Evolutionary conservation across 2,797 vertebrate genomes (phyloP).

Genomic region (Chanos chanos): DNA sequence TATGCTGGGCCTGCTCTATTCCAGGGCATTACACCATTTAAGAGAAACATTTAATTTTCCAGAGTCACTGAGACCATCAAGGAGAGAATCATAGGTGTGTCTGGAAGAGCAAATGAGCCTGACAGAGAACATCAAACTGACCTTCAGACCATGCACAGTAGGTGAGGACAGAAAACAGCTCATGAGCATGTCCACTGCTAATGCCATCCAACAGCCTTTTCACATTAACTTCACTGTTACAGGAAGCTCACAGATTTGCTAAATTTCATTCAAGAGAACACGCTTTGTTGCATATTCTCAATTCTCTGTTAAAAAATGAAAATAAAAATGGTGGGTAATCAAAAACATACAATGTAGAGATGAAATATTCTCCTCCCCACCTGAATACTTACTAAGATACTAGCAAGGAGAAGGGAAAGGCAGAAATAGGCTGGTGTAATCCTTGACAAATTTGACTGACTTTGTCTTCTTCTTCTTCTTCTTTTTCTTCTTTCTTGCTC

Average conservation of each 20-base stretch:
- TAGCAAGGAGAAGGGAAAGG: conserved; percentile 2
- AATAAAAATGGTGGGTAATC: conserved; percentile 69
- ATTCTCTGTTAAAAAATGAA: conserved; percentile 55
- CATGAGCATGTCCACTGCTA: conserved; percentile 17
- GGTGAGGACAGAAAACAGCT: conserved; percentile 4
- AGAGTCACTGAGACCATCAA: conserved; percentile 2
- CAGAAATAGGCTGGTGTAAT: no score
- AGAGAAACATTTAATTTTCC: conserved; percentile 13
- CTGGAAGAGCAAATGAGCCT: background rate
- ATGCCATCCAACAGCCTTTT: conserved; percentile 5
- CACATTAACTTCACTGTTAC: conserved; percentile 17
- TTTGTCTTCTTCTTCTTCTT: conserved; percentile 74
- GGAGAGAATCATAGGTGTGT: background rate
- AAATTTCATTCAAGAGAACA: no score
- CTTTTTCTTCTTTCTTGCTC: background rate
- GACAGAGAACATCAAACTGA: conserved; percentile 9
- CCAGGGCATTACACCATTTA: background rate
- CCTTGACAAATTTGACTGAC: conserved; percentile 52
- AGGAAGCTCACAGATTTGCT: conserved; percentile 8
- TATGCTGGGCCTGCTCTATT: background rate
- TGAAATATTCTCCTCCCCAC: conserved; percentile 64
- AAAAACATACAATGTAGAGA: conserved; percentile 69
- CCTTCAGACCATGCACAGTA: background rate
- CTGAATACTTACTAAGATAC: conserved; percentile 19
- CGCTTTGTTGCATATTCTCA: no score